phyloP scores from a whole-genome alignment of 2,113 vertebrate genomes.

The Lipophrys pholis region DNA sequence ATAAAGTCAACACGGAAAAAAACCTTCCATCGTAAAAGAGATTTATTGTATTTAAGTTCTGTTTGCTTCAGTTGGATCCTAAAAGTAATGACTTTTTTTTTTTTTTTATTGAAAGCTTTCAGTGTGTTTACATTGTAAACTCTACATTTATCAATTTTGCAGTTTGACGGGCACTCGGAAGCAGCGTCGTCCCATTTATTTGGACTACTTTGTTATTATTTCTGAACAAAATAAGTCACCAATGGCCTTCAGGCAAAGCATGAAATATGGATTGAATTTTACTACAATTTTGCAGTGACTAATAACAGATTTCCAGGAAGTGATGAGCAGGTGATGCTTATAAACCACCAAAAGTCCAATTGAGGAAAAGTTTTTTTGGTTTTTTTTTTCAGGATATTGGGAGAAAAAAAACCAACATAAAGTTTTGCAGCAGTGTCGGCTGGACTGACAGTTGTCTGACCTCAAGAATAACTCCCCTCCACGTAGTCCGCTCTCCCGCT shows the following conservation, averaged over 20 bases:
- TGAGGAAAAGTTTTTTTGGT: no score
- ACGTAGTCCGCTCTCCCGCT: conserved; percentile 14
- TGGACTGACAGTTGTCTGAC: conserved; percentile 13
- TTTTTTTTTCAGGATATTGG: background rate
- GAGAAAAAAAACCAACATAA: background rate
- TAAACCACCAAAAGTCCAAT: background rate
- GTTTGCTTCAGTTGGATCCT: no score
- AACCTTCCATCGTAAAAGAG: no score
- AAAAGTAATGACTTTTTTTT: no score
- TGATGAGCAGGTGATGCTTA: background rate
- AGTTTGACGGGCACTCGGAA: conserved; percentile 31
- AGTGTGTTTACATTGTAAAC: background rate
- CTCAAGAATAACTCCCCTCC: conserved; percentile 15
- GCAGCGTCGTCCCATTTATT: conserved; percentile 7
- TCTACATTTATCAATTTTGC: background rate
- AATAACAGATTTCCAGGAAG: background rate
- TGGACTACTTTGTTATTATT: conserved; percentile 10
- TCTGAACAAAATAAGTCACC: background rate
- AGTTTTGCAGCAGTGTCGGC: background rate
- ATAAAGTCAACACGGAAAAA: no score
- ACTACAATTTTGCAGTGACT: background rate
- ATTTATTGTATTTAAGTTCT: no score
- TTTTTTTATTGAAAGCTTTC: no score
- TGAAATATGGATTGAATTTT: background rate
- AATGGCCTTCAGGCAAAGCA: background rate